phyloP scores from a whole-genome alignment of 2,797 vertebrate species.

The Discoglossus pictus region DNA sequence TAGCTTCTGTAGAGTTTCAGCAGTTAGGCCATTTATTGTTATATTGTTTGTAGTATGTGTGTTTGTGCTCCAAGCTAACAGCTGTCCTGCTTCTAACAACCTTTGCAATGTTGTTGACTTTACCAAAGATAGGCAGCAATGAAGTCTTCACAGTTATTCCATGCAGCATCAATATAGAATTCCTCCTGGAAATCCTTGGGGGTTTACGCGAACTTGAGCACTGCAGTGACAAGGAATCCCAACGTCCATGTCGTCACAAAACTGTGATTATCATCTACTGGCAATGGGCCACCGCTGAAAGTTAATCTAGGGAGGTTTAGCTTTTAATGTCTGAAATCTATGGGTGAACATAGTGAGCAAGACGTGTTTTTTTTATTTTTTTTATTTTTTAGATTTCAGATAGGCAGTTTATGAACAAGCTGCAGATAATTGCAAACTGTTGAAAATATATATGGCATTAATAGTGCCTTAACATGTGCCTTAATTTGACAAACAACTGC shows the following conservation, averaged over 20 bases:
- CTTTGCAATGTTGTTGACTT: slow-evolving; percentile 31
- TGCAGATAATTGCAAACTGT: too few species aligned
- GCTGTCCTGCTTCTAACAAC: slow-evolving; percentile 47
- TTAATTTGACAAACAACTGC: too few species aligned
- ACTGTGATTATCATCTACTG: slow-evolving; percentile 6
- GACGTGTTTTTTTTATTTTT: too few species aligned
- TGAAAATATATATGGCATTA: too few species aligned
- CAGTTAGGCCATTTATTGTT: too few species aligned
- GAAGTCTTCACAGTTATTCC: slow-evolving; percentile 12
- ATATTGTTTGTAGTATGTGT: slow-evolving; percentile 32
- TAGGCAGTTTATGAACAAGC: too few species aligned
- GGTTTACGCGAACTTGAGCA: slow-evolving; percentile 3
- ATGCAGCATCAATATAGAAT: not conserved
- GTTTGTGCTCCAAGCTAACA: slow-evolving; percentile 48
- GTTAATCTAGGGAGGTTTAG: not conserved
- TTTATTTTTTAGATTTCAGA: too few species aligned
- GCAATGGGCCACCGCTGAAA: slow-evolving; percentile 1
- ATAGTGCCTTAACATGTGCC: too few species aligned
- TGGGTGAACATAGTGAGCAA: too few species aligned
- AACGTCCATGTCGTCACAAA: slow-evolving; percentile 13
- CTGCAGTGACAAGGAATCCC: slow-evolving; percentile 8
- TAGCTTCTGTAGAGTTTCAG: too few species aligned
- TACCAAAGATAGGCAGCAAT: slow-evolving; percentile 29
- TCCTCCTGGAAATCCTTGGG: slow-evolving; percentile 9
- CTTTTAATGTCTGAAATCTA: not conserved